Evolutionary conservation across 2,113 vertebrate species (phyloP), one percentile per base, ranked within the genome.

Genomic region (Sakesphorus luctuosus): DNA sequence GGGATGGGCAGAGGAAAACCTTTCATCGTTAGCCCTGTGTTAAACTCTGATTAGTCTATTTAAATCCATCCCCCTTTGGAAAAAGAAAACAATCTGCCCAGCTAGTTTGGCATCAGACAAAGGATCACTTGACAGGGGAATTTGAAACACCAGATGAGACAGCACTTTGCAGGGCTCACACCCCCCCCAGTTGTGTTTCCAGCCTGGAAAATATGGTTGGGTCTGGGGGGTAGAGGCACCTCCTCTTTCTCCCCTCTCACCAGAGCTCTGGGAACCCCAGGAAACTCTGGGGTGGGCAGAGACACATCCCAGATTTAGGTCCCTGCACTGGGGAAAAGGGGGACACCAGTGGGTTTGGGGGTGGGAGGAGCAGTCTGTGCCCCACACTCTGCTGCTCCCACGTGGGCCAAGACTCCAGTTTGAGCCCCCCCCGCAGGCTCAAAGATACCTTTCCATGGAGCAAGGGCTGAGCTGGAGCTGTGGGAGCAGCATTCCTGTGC

Each of bases 21-120:
- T 97, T 96, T 95, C 96, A 95, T 93, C 96, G 58, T 93, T 94
- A 95, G 96, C 86, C 92, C 92, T 31, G 95, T 92, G 95, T 96
- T 96, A 92, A 94, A 95, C 83, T 94, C 94, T 81, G 91, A 96
- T 96, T 86, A 97, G 95, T 86, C 96, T 95, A 96, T 97, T 96
- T 96, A 94, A 96, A 96, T 96, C 96, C 94, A 31, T 86, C 86
- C 95, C 92, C 71, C 88, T 90, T 95, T 52, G 95, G 96, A 96
- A 93, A 97, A 95, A 95, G 95, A 93, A 97, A 97, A 97, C 95
- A 95, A 94, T 94, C 96, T 96, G 95, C 96, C 96, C 96, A 95
- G 96, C 94, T 93, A 95, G 96, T 95, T 96, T 97, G 96, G 96
- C 96, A 94, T 56, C 95, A 94, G 80, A 96, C 96, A 96, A 97